phyloP scores from a whole-genome alignment of 2,797 vertebrate genomes.

The Dendrocincla fuliginosa region DNA sequence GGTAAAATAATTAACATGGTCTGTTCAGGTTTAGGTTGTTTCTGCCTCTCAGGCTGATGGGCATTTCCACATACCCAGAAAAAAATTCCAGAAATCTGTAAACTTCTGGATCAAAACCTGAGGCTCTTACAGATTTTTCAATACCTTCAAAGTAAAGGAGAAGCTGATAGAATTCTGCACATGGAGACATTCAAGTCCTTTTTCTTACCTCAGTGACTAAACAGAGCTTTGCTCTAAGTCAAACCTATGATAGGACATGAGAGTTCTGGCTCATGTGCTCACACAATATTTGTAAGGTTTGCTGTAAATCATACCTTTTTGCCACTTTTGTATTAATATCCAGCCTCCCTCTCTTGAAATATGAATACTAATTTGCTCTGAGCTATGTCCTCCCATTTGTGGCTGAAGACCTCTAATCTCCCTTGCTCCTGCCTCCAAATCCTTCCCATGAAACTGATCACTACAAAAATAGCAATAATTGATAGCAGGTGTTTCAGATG shows the following conservation, averaged over 20 bases:
- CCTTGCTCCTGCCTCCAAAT: neutral
- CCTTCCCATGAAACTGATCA: neutral
- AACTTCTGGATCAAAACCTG: neutral
- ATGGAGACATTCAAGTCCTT: neutral
- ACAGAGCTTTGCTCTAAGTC: neutral
- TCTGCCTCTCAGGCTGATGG: neutral
- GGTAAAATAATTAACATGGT: neutral
- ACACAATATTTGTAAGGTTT: neutral
- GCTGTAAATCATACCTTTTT: neutral
- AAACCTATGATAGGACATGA: accelerated
- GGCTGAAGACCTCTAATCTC: neutral
- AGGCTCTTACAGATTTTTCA: neutral
- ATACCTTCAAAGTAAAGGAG: neutral
- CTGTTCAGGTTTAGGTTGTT: neutral
- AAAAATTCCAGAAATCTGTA: neutral
- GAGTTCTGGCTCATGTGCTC: neutral
- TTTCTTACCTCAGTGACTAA: neutral
- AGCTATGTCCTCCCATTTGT: neutral
- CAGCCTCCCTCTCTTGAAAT: neutral
- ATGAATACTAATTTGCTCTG: neutral
- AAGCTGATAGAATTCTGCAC: neutral
- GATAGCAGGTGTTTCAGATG: neutral
- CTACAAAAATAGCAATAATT: neutral
- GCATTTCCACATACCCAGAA: neutral
- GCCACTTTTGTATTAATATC: neutral